These are phyloP conservation scores for Volucella inanis DNA, from an alignment of 2,888 invertebrate species.

Conservation along the genomic window DNA sequence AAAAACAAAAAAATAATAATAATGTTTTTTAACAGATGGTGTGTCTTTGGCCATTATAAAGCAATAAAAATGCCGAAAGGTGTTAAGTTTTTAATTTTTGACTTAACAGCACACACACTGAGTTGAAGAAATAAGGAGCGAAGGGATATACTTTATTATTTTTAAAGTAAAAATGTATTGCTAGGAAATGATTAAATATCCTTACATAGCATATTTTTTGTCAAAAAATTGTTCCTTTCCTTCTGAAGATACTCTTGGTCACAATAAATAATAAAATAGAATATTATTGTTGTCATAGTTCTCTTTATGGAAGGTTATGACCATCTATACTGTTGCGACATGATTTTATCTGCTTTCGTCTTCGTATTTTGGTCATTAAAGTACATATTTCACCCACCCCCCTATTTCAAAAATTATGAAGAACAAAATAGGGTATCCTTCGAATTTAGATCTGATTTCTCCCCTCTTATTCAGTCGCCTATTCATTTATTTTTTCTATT, in stretches of 20 bases:
- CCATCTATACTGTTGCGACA: slow-evolving; percentile 70
- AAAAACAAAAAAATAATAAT: slow-evolving; percentile 8
- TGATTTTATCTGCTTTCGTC: slow-evolving; percentile 65
- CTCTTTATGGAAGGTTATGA: slow-evolving; percentile 59
- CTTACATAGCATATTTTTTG: slow-evolving; percentile 16
- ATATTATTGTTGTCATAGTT: slow-evolving; percentile 16
- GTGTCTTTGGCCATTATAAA: slow-evolving; percentile 58
- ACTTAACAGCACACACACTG: slow-evolving; percentile 2
- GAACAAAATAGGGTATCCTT: slow-evolving; percentile 9
- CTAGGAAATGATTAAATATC: slow-evolving; percentile 7
- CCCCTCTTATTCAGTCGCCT: slow-evolving; percentile 21
- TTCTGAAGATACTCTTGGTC: slow-evolving; percentile 6
- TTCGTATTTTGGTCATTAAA: slow-evolving; percentile 60
- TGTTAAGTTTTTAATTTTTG: slow-evolving; percentile 70
- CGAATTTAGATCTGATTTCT: slow-evolving; percentile 34
- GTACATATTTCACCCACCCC: slow-evolving; percentile 37
- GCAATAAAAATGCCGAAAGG: slow-evolving; percentile 67
- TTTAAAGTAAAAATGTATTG: background rate
- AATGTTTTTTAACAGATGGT: slow-evolving; percentile 21
- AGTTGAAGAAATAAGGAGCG: slow-evolving; percentile 14
- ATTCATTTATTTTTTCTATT: slow-evolving; percentile 2
- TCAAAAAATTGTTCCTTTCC: background rate
- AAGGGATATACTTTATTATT: slow-evolving; percentile 32
- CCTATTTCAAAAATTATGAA: background rate
- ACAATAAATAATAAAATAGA: slow-evolving; percentile 20